phyloP scores from a whole-genome alignment of 2,888 invertebrate genomes.

The Tachina grossa region DNA sequence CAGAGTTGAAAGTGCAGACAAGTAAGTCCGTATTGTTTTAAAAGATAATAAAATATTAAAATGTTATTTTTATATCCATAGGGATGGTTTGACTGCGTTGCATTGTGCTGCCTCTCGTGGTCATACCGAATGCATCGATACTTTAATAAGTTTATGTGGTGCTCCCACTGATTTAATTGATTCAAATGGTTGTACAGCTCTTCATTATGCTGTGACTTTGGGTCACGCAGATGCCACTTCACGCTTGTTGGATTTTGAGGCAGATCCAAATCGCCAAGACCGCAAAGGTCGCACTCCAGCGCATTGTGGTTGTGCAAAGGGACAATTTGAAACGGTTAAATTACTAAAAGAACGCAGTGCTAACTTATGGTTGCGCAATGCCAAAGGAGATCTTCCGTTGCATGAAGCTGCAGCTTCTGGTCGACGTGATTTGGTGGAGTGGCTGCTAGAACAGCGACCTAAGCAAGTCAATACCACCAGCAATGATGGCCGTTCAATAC shows the following conservation, averaged over 20 bases:
- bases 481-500: conserved; percentile 94
- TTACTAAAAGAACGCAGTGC: conserved; percentile 89
- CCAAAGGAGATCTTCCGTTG: conserved; percentile 96
- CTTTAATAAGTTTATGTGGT: conserved; percentile 93
- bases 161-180: conserved; percentile 95
- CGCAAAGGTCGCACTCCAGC: conserved; percentile 95
- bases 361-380: conserved; percentile 95
- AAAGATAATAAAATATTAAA: neutral
- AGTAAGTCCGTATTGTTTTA: conserved; percentile 81
- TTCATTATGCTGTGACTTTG: conserved; percentile 98
- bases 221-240: conserved; percentile 97
- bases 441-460: conserved; percentile 92
- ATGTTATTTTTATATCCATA: conserved; percentile 77
- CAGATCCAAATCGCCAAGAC: conserved; percentile 96
- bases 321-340: conserved; percentile 94
- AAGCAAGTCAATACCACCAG: conserved; percentile 94
- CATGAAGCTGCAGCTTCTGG: conserved; percentile 98
- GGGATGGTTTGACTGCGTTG: conserved; percentile 96
- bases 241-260: conserved; percentile 93
- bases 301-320: conserved; percentile 97
- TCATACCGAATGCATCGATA: conserved; percentile 95
- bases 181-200: conserved; percentile 96
- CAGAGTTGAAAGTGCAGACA: conserved; percentile 91
- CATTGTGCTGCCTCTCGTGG: conserved; percentile 99
- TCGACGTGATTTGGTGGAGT: conserved; percentile 92